Evolutionary conservation across 2,888 invertebrate species (phyloP).

Genomic region (Cataglyphis livida): DNA sequence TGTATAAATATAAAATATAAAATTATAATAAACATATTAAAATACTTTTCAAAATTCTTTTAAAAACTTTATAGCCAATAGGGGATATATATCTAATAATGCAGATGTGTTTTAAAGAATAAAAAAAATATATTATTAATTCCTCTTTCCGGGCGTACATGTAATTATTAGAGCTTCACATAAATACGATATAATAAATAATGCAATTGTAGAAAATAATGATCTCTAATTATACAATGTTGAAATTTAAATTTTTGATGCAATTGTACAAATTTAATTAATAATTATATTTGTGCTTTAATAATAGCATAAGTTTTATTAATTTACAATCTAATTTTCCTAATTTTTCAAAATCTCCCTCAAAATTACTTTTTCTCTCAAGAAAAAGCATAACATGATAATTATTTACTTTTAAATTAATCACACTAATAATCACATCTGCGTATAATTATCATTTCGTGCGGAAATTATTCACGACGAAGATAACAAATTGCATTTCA

Average conservation of each 20-base stretch:
- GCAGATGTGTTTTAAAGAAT: slow-evolving; percentile 18
- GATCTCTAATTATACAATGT: slow-evolving; percentile 41
- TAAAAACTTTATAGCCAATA: slow-evolving; percentile 1
- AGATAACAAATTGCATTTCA: slow-evolving; percentile 6
- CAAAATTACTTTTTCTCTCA: slow-evolving; percentile 11
- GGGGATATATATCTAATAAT: slow-evolving; percentile 11
- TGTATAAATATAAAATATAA: slow-evolving; percentile 29
- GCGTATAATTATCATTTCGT: slow-evolving; percentile 6
- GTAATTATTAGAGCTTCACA: neutral
- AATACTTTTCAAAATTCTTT: slow-evolving; percentile 29
- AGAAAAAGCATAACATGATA: slow-evolving; percentile 3
- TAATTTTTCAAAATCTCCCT: slow-evolving; percentile 11
- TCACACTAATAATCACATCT: neutral
- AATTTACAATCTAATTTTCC: slow-evolving; percentile 15
- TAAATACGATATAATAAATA: slow-evolving; percentile 37
- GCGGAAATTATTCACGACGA: neutral
- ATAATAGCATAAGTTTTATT: slow-evolving; percentile 28
- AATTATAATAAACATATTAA: slow-evolving; percentile 26
- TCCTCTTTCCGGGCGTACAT: neutral
- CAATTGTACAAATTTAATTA: slow-evolving; percentile 34
- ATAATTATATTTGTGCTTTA: slow-evolving; percentile 47
- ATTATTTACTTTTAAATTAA: neutral
- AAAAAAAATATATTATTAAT: slow-evolving; percentile 15
- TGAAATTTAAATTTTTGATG: neutral
- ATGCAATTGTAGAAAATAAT: slow-evolving; percentile 15